phyloP scores from a whole-genome alignment of 2,888 invertebrate genomes.

The Campoplex capitator region DNA sequence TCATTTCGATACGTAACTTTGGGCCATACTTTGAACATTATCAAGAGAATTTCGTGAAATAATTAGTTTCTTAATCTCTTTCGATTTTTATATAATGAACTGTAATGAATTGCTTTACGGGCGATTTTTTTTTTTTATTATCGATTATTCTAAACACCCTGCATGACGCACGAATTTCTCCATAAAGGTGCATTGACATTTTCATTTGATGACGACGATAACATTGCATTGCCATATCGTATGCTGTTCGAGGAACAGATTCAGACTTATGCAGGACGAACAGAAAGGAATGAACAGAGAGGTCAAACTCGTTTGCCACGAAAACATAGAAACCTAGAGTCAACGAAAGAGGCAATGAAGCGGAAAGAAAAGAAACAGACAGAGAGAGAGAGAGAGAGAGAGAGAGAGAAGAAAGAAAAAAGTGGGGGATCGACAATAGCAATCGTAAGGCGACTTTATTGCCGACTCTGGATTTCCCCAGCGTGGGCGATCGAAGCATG shows the following conservation, averaged over 20 bases:
- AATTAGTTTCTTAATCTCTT: too few species aligned
- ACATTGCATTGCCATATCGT: neutral
- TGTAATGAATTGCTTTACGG: too few species aligned
- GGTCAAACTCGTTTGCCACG: constrained; percentile 46
- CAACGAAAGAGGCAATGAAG: neutral
- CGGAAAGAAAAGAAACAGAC: constrained; percentile 8
- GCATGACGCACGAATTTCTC: neutral
- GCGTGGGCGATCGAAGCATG: constrained; percentile 73
- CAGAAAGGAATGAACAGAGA: neutral
- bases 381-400: constrained; percentile 6
- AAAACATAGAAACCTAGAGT: constrained; percentile 12
- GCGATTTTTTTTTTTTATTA: too few species aligned
- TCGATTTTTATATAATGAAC: too few species aligned
- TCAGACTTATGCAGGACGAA: neutral
- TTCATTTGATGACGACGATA: constrained; percentile 16
- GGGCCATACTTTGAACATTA: too few species aligned
- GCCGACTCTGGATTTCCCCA: constrained; percentile 71
- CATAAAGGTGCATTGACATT: neutral
- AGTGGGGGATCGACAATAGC: constrained; percentile 62
- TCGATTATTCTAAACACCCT: neutral
- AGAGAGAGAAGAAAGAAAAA: constrained; percentile 18
- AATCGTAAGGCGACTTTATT: constrained; percentile 76
- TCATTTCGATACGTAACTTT: too few species aligned
- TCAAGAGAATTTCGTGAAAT: too few species aligned
- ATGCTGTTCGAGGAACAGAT: neutral